phyloP scores from a whole-genome alignment of 2,888 invertebrate species.

The Drosophila conformis region DNA sequence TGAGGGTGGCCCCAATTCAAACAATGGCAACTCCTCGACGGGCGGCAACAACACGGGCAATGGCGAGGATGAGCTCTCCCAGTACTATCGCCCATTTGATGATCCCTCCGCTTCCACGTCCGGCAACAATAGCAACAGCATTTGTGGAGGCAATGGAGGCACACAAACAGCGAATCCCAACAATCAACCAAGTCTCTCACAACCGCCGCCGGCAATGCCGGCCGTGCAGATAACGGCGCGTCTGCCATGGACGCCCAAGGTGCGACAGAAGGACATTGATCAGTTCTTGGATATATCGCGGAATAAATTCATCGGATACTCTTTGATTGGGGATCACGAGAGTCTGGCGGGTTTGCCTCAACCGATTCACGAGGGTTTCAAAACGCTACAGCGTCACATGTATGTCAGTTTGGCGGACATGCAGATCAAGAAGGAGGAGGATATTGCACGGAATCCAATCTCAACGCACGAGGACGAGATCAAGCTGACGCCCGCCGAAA shows the following conservation, averaged over 20 bases:
- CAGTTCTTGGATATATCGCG: slow-evolving; percentile 95
- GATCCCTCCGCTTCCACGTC: slow-evolving; percentile 84
- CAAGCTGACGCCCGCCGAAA: slow-evolving; percentile 93
- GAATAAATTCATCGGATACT: slow-evolving; percentile 98
- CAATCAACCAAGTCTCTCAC: slow-evolving; percentile 76
- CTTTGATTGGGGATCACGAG: slow-evolving; percentile 92
- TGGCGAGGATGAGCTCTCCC: slow-evolving; percentile 86
- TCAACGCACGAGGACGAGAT: slow-evolving; percentile 93
- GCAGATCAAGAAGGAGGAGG: slow-evolving; percentile 95
- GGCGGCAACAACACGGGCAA: slow-evolving; percentile 54
- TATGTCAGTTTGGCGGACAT: slow-evolving; percentile 97
- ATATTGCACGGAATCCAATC: slow-evolving; percentile 95
- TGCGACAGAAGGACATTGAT: slow-evolving; percentile 96
- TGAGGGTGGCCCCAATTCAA: slow-evolving; percentile 70
- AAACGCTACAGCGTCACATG: slow-evolving; percentile 94
- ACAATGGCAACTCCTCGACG: slow-evolving; percentile 56
- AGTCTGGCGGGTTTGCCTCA: slow-evolving; percentile 97
- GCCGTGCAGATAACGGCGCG: slow-evolving; percentile 85
- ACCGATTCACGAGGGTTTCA: slow-evolving; percentile 98
- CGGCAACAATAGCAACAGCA: slow-evolving; percentile 45
- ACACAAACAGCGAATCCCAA: slow-evolving; percentile 76
- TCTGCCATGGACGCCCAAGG: slow-evolving; percentile 98
- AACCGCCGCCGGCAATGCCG: slow-evolving; percentile 68
- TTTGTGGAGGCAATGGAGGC: slow-evolving; percentile 30
- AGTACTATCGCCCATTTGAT: slow-evolving; percentile 84